Base-by-base conservation (phyloP, 2,888 invertebrate species). In the Myathropa florea region DNA sequence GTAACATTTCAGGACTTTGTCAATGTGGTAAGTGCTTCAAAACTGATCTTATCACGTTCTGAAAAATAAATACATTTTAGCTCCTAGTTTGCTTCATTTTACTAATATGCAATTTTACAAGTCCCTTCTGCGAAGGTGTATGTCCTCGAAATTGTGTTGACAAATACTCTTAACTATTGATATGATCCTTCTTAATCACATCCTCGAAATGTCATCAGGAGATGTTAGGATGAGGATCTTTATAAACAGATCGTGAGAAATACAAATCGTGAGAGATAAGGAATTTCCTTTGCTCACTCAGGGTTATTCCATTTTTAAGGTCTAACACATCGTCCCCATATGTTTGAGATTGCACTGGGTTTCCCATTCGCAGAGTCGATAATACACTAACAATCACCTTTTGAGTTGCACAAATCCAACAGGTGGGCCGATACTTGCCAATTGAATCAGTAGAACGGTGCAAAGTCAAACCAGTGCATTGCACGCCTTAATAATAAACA, bases 1-100 rank as follows among this genome's bases (percentile, higher is more conserved):
- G 96, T 98, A 90, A 97, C 97, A 53, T 98, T 97, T 93, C 97
- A 98, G 94, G 97, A 98, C 92, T 98, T 98, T 93, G 97, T 98
- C 89, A 97, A 97, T 94, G 96, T 98, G 95, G 98, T 98, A 92
- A 97, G 97, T 96, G 53, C 46, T 46, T 7, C 7, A 18, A 33
- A 12, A 4, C 6, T n/a, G 14, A n/a, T 7, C 46, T 46, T 21
- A 18, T 46, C n/a, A 4, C 3, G 4, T 1, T 4, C 39, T 18
- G 0, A 18, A 33, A 33, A 33, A 33, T n/a, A 33, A 6, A 33
- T 28, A 46, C n/a, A 46, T 33, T 33, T 33, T 33, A 12, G 33
- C 10, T 33, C 33, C 33, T 7, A 46, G 18, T 46, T 46, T 18
- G 18, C 0, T 1, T 46, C 18, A n/a, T n/a, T 18, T n/a, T 0